Percentiles rank a stretch among this genome's conserved stretches.
Conservation (phyloP, 2,888 invertebrate genomes). For the Subacronicta megacephala region DNA sequence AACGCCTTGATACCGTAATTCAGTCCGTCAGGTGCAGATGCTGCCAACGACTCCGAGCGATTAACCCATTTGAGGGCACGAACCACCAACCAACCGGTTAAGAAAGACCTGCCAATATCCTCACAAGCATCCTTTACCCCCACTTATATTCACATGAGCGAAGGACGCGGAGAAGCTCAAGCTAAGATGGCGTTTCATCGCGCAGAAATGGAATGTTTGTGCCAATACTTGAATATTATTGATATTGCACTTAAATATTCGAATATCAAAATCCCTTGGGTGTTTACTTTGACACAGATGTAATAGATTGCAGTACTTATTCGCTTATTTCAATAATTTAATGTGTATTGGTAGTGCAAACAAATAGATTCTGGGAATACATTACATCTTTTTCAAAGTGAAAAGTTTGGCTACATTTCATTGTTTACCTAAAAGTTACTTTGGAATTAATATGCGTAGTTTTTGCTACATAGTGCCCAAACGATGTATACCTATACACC, state of each 20-base stretch:
- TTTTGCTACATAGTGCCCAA: too few species aligned
- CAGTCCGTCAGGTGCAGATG: constrained; percentile 87
- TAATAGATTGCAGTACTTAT: constrained; percentile 49
- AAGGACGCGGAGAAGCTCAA: constrained; percentile 55
- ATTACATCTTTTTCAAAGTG: too few species aligned
- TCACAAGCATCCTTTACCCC: constrained; percentile 47
- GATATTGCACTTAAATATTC: constrained; percentile 78
- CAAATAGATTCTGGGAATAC: constrained; percentile 1
- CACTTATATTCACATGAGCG: constrained; percentile 41
- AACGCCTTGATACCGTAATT: constrained; percentile 78
- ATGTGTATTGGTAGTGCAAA: constrained; percentile 1
- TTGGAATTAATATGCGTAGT: too few species aligned
- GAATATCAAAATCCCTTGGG: constrained; percentile 62
- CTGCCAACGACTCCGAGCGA: constrained; percentile 80
- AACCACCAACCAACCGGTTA: constrained; percentile 61
- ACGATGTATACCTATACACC: too few species aligned
- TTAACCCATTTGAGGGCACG: constrained; percentile 85
- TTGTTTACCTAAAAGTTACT: too few species aligned
- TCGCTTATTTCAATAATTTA: constrained; percentile 11
- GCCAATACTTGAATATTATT: constrained; percentile 81
- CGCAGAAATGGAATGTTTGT: constrained; percentile 78
- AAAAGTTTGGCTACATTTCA: too few species aligned
- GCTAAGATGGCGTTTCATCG: constrained; percentile 60
- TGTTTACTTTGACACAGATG: constrained; percentile 60
- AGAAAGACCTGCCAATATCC: constrained; percentile 63